Evolutionary conservation across 2,113 vertebrate genomes (phyloP).

Genomic region (Callocephalon fimbriatum): DNA sequence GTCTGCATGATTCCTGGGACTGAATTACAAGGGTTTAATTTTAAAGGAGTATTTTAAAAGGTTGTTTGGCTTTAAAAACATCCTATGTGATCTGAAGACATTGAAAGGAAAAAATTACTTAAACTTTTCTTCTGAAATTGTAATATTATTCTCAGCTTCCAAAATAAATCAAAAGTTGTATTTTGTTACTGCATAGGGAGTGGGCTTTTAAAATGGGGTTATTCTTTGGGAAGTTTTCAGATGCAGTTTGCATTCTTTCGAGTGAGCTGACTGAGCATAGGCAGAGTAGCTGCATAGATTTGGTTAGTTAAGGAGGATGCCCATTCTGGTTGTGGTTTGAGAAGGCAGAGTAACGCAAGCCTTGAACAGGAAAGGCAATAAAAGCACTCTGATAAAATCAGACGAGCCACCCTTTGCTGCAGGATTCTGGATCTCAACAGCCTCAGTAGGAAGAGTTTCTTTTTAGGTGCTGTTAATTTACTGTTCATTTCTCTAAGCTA

Average conservation of each 20-base stretch:
- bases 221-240: not conserved
- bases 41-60: not conserved
- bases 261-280: not conserved
- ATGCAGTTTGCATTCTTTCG: not conserved
- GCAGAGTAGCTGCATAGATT: not conserved
- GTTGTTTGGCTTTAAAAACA: not conserved
- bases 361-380: not conserved
- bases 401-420: not conserved
- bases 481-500: not conserved
- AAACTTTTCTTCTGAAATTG: not conserved
- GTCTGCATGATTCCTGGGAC: not conserved
- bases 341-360: not conserved
- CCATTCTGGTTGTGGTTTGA: not conserved
- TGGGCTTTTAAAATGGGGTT: not conserved
- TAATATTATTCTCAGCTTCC: not conserved
- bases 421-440: not conserved
- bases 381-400: not conserved
- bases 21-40: not conserved
- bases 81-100: not conserved
- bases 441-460: not conserved
- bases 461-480: not conserved
- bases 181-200: not conserved
- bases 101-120: constrained; percentile 8
- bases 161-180: not conserved
- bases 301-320: not conserved